phyloP scores from a whole-genome alignment of 2,888 invertebrate genomes.

The Lissonota sp. region DNA sequence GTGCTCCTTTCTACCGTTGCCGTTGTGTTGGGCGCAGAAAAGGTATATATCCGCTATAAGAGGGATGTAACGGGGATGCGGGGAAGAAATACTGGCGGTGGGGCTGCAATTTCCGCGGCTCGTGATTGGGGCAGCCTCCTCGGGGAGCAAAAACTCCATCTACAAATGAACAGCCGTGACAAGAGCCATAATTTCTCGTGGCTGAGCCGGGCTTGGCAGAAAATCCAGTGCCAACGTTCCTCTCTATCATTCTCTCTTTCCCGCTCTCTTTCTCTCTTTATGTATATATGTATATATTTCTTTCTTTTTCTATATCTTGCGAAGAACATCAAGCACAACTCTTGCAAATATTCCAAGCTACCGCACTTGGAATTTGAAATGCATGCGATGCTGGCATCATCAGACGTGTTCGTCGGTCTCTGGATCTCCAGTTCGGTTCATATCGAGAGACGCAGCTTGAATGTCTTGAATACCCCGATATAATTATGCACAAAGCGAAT shows the following conservation, averaged over 20 bases:
- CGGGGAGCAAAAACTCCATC: constrained; percentile 89
- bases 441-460: no score
- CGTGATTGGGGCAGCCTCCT: constrained; percentile 88
- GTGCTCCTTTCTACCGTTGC: constrained; percentile 57
- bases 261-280: neutral
- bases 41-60: constrained; percentile 69
- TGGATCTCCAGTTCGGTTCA: no score
- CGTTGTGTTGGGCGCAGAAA: constrained; percentile 51
- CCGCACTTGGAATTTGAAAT: constrained; percentile 21
- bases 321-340: constrained; percentile 25
- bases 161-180: constrained; percentile 90
- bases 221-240: constrained; percentile 56
- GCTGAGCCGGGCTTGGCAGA: constrained; percentile 77
- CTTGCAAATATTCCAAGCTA: constrained; percentile 27
- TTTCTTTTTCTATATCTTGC: constrained; percentile 52
- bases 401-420: neutral
- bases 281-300: neutral
- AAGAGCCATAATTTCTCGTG: constrained; percentile 88
- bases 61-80: constrained; percentile 70
- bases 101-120: constrained; percentile 88
- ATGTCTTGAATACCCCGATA: no score
- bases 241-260: constrained; percentile 31
- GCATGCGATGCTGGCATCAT: neutral
- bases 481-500: no score
- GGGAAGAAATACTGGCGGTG: constrained; percentile 70